Evolutionary conservation across 2,113 vertebrate genomes (phyloP), one percentile per base, ranked within the genome.

Genomic region (Catharus minimus): DNA sequence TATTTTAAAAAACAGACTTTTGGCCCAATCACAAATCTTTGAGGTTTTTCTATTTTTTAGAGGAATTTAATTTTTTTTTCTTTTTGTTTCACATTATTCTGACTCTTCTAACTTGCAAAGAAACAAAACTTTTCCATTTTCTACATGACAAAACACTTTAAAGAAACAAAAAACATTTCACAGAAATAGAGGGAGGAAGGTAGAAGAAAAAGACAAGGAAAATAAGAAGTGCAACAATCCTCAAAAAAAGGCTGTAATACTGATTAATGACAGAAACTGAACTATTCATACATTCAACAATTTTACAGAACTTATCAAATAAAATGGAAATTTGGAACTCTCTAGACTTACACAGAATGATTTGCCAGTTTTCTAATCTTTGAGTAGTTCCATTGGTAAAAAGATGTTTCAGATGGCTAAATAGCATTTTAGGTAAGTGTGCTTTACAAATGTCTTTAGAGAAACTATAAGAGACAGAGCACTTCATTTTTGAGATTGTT

Each of bases 401-500:
- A 55, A 68, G 11, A 1, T 39, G n/a, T 87, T 82, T 65, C 36
- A 61, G 5, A 39, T 28, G 5, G 13, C 16, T 81, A 75, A 87
- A 36, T 24, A 90, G 21, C 5, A 26, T 86, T 89, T 95, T 33
- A 81, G 28, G 56, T 4, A 75, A 56, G 2, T 2, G 0, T 23
- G 32, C 1, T 66, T 65, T 62, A 43, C 15, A 79, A 36, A 2
- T 11, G 3, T 3, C 12, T 66, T 79, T 50, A 86, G 7, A 80
- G 30, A 32, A 89, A 60, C 13, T 36, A 6, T n/a, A 68, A 64
- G 46, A 60, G 68, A 81, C 9, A 80, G 46, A 44, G 4, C 74
- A 73, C 84, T 89, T 83, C 0, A 74, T 76, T 91, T 93, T 69
- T 52, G 53, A 67, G 17, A 28, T 58, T 80, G 15, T 89, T 89